Evolutionary conservation across 2,888 invertebrate genomes (phyloP), one percentile per base, ranked within the genome.

Genomic region (Aporophyla lueneburgensis): DNA sequence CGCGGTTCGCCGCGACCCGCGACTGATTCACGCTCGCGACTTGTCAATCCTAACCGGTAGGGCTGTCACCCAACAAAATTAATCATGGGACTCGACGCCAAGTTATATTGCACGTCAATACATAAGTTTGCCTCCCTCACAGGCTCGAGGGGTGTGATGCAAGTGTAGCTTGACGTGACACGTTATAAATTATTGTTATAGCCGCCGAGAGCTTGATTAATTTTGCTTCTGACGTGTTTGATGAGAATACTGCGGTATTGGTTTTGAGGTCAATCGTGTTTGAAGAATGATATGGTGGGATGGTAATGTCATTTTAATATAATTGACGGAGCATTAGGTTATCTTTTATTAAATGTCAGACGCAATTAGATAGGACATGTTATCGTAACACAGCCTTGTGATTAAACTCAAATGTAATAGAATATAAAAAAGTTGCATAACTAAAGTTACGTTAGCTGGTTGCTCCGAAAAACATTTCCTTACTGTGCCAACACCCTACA

Each of bases 1-100:
- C 71, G 74, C 58, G 81, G 82, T 80, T 63, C 46, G 65, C 84
- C 85, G 73, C 81, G 80, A 79, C 71, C 84, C 84, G 81, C 84
- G 83, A 84, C 87, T 88, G 87, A 89, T 89, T 91, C 88, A 84
- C 87, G 84, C 87, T 83, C 85, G 86, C 88, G 85, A 84, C 77
- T 84, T 81, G 84, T 84, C 83, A 85, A 78, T 80, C 74, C 72
- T 74, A 54, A 61, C 73, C 63, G 33, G 53, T 58, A 87, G 84
- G 82, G 86, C 78, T 88, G 88, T 85, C 85, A 82, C 86, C 66
- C 53, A 66, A 66, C 74, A 59, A 86, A 81, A 87, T 87, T 87
- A 87, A 87, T 87, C 84, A 87, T 78, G 27, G 66, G 33, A 70
- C 67, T 73, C 69, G 24, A 59, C 78, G 78, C 82, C 77, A 86